Percentiles rank a stretch among this genome's conserved stretches.
Evolutionary conservation across 2,888 invertebrate genomes (phyloP).

Genomic region (Volucella inanis): DNA sequence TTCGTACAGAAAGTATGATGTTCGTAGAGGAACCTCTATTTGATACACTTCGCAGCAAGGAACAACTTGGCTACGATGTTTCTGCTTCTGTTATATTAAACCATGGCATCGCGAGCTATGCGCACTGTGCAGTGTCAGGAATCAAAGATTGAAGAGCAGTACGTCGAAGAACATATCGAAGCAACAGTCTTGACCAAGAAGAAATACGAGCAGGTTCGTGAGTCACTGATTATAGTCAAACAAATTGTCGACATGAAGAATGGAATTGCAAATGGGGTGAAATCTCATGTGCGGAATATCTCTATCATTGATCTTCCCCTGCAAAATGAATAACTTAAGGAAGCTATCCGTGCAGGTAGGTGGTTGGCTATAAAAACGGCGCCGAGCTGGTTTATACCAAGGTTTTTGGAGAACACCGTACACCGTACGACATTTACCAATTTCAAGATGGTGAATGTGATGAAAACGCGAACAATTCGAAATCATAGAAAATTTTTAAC

Average conservation of each 20-base stretch:
- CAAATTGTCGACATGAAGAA: slow-evolving; percentile 91
- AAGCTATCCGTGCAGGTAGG: slow-evolving; percentile 82
- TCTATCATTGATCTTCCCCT: slow-evolving; percentile 82
- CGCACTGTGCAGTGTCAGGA: slow-evolving; percentile 92
- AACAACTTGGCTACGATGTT: slow-evolving; percentile 95
- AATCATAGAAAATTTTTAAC: slow-evolving; percentile 77
- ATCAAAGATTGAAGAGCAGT: slow-evolving; percentile 87
- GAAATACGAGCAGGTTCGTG: slow-evolving; percentile 86
- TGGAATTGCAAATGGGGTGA: slow-evolving; percentile 91
- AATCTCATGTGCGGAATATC: slow-evolving; percentile 88
- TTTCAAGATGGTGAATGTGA: too few species aligned
- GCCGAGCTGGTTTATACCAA: slow-evolving; percentile 28
- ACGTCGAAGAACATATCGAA: slow-evolving; percentile 89
- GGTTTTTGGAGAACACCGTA: slow-evolving; percentile 37
- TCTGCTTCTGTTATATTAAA: slow-evolving; percentile 88
- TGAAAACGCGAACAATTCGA: slow-evolving; percentile 73
- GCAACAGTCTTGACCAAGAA: slow-evolving; percentile 85
- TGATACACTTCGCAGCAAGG: slow-evolving; percentile 92
- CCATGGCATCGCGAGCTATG: slow-evolving; percentile 91
- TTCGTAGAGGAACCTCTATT: slow-evolving; percentile 95
- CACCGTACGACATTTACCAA: slow-evolving; percentile 77
- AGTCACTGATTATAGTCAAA: slow-evolving; percentile 89
- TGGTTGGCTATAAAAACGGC: slow-evolving; percentile 78
- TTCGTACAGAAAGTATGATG: too few species aligned
- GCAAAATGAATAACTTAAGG: slow-evolving; percentile 79